Conservation (phyloP, 2,113 vertebrate species). For the Pseudolaguvia tuberculata region DNA sequence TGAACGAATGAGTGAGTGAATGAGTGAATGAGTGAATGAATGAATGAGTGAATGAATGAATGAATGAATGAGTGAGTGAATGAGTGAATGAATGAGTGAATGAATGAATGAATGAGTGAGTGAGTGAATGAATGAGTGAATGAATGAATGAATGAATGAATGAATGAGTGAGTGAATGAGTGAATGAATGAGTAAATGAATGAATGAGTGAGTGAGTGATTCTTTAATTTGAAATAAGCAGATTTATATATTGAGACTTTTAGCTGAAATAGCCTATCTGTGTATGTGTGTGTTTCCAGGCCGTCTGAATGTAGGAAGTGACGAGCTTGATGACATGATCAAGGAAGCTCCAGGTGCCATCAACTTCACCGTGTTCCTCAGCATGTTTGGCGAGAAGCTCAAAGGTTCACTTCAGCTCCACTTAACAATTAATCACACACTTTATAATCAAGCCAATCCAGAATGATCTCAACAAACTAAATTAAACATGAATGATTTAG, state of each 20-base stretch:
- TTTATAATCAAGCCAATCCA: neutral
- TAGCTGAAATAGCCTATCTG: neutral
- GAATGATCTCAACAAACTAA: neutral
- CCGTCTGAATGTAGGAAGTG: slow-evolving; percentile 81
- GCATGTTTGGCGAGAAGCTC: slow-evolving; percentile 90
- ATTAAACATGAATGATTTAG: slow-evolving; percentile 56
- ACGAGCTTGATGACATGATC: slow-evolving; percentile 87
- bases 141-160: too few species aligned
- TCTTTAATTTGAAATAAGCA: neutral
- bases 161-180: too few species aligned
- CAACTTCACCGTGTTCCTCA: slow-evolving; percentile 86
- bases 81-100: too few species aligned
- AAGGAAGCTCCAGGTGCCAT: slow-evolving; percentile 82
- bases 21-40: too few species aligned
- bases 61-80: too few species aligned
- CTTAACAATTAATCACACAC: neutral
- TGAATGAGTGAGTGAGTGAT: too few species aligned
- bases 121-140: too few species aligned
- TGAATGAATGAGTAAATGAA: too few species aligned
- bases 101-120: too few species aligned
- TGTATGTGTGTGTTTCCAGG: slow-evolving; percentile 58
- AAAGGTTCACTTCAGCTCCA: slow-evolving; percentile 71
- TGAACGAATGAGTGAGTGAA: too few species aligned
- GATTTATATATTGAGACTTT: neutral
- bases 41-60: too few species aligned